Base-by-base conservation (phyloP, 2,888 invertebrate species). In the Eurois occulta region DNA sequence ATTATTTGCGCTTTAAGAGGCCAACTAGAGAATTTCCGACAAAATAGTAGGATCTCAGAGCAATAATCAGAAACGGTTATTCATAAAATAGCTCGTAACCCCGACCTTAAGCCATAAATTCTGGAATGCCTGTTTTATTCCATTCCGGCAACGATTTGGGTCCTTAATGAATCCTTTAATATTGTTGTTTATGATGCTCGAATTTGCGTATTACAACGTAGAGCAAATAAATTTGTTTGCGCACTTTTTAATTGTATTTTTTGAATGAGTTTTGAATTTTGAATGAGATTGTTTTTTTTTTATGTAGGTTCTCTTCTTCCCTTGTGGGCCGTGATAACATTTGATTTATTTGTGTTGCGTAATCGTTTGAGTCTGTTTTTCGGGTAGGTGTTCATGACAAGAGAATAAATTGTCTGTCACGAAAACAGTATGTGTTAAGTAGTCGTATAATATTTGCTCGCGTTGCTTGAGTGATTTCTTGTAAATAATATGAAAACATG, bases 81-180 rank as follows among this genome's bases (percentile, higher is more conserved):
- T 81, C 81, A 83, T 86, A 85, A 85, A 85, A 81, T 76, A 58
- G 72, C 71, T 78, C 68, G 81, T 80, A 81, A 87, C 80, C 66
- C 48, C 65, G 66, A 71, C 76, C 74, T 77, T 75, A 72, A 78
- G 84, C 62, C 80, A 90, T 92, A 90, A 92, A 91, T 87, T 86
- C 79, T 67, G 81, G 78, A 90, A 91, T 90, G 89, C 85, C 88
- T 87, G 87, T 91, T 91, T 92, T 92, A 92, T 92, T 90, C 87
- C 88, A 86, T 84, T 81, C 84, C 87, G 73, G 74, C 80, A 87
- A 87, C 90, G 84, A 88, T 92, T 89, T 84, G 87, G 87, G 83
- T 55, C 86, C 79, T 88, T 89, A 89, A 91, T 91, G 90, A 91
- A 91, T 90, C 86, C 85, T 84, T 82, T 92, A 92, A 92, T 92